Conservation (phyloP, 2,113 vertebrate species). For the Manacus vitellinus region DNA sequence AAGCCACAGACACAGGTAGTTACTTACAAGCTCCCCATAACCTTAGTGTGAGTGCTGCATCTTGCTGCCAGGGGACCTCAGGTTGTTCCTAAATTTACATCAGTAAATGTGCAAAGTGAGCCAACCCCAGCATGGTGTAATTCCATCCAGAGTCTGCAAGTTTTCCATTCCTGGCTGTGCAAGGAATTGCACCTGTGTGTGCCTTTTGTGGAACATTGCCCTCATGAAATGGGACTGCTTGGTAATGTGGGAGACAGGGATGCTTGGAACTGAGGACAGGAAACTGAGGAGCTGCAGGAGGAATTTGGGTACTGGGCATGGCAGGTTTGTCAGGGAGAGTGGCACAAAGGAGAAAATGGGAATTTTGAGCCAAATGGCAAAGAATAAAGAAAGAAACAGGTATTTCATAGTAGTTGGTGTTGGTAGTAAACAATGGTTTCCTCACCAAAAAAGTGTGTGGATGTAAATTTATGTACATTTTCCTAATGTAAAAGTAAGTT, state of each 20-base stretch:
- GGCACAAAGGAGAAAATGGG: neutral
- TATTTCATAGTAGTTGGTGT: neutral
- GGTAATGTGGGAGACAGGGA: rapidly evolving
- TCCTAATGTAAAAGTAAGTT: neutral
- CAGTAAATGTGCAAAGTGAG: neutral
- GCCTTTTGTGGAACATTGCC: neutral
- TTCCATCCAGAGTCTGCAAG: neutral
- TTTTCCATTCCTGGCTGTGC: neutral
- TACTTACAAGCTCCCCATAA: neutral
- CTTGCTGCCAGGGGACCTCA: neutral
- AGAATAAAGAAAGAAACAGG: neutral
- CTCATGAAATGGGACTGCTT: rapidly evolving
- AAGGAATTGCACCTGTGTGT: neutral
- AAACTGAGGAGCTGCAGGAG: neutral
- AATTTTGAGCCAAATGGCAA: neutral
- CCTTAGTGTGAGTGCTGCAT: neutral
- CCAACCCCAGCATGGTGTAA: neutral
- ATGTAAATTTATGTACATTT: neutral
- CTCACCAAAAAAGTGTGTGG: neutral
- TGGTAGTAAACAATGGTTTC: neutral
- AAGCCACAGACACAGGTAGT: neutral
- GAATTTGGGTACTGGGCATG: neutral
- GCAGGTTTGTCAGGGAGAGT: neutral
- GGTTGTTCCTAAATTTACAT: neutral
- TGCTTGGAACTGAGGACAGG: neutral